A percentile compares a stretch with the other conserved stretches of the same genome.
These are phyloP conservation scores for Microcaecilia unicolor DNA, from an alignment of 2,797 vertebrate genomes.

Conservation along the genomic window DNA sequence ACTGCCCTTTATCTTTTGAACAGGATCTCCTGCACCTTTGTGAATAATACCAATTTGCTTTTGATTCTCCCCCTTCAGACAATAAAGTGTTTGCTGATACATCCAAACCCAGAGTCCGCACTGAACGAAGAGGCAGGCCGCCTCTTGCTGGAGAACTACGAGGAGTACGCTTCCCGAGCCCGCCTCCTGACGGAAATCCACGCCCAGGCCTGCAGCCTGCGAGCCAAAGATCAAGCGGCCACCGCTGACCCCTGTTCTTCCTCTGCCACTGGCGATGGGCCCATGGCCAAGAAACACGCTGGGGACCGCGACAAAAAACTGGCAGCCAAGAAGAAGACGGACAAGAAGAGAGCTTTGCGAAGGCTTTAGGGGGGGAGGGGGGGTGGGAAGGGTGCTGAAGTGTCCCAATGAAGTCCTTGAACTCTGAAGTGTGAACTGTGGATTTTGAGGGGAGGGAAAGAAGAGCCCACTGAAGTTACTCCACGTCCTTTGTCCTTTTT, in stretches of 20 bases:
- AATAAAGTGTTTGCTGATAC: slow-evolving; percentile 92
- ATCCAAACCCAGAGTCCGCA: slow-evolving; percentile 86
- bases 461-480: not conserved
- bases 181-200: slow-evolving; percentile 86
- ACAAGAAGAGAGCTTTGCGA: slow-evolving; percentile 86
- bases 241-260: slow-evolving; percentile 20
- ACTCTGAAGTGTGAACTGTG: not conserved
- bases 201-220: slow-evolving; percentile 30
- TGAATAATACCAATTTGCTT: too few species aligned
- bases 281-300: slow-evolving; percentile 55
- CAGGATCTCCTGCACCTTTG: too few species aligned
- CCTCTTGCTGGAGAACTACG: slow-evolving; percentile 83
- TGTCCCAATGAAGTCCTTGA: slow-evolving; percentile 37
- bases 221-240: slow-evolving; percentile 8
- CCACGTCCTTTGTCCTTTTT: slow-evolving; percentile 1
- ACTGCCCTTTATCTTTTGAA: too few species aligned
- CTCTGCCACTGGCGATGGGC: slow-evolving; percentile 53
- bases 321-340: slow-evolving; percentile 82
- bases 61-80: slow-evolving; percentile 50
- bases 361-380: slow-evolving; percentile 77
- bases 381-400: not conserved
- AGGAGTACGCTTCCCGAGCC: slow-evolving; percentile 81
- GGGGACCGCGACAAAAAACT: slow-evolving; percentile 60
- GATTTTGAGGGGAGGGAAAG: not conserved
- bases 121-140: slow-evolving; percentile 85